These are phyloP conservation scores for Antechinus flavipes DNA, from an alignment of 2,113 vertebrate species.

Conservation along the genomic window DNA sequence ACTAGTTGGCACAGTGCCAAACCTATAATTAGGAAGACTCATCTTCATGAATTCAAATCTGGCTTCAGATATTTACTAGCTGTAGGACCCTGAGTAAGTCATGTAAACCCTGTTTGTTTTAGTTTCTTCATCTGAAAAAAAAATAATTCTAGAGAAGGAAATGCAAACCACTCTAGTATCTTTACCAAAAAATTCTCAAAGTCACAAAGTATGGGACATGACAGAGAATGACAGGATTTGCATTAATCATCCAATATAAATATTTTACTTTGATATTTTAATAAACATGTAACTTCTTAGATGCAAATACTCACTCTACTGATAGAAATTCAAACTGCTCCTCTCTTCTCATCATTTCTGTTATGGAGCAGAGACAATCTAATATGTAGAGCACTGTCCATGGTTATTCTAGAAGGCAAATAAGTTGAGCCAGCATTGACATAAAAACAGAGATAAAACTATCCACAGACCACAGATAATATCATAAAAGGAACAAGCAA, in stretches of 20 bases:
- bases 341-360: background rate
- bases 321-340: background rate
- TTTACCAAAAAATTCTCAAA: too few species aligned
- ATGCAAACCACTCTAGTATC: too few species aligned
- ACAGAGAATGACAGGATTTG: too few species aligned
- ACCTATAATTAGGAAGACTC: background rate
- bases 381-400: background rate
- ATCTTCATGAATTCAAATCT: background rate
- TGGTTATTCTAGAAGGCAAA: background rate
- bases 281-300: background rate
- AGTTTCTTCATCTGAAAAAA: too few species aligned
- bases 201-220: too few species aligned
- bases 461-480: background rate
- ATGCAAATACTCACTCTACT: background rate
- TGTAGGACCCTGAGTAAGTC: too few species aligned
- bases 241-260: background rate
- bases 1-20: background rate
- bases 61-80: too few species aligned
- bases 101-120: too few species aligned
- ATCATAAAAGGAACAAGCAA: background rate
- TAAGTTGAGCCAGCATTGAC: background rate
- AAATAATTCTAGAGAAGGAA: too few species aligned
- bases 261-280: background rate
- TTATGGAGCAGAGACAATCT: background rate
- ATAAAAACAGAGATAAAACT: background rate